Percentiles rank a stretch among this genome's conserved stretches.
Conservation (phyloP, 2,113 vertebrate genomes). For the Myrmophylax atrothorax region DNA sequence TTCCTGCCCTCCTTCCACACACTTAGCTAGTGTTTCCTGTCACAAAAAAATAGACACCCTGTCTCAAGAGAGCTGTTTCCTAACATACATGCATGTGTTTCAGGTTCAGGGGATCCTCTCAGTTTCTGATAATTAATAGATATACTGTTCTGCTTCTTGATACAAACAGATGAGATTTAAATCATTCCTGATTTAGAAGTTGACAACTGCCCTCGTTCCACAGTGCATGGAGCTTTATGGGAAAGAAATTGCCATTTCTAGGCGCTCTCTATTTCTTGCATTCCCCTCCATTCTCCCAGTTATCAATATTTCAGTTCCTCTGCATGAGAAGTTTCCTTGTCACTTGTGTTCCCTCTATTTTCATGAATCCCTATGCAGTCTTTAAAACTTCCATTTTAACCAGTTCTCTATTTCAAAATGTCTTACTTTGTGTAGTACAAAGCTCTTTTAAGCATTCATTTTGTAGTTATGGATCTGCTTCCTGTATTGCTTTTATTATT, state of each 20-base stretch:
- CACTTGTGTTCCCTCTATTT: neutral
- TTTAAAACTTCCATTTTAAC: conserved; percentile 28
- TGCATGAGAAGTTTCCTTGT: neutral
- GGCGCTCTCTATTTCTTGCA: neutral
- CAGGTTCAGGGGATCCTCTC: neutral
- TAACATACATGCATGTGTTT: fast-evolving
- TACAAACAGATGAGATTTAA: neutral
- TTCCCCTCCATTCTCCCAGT: neutral
- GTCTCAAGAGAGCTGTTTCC: neutral
- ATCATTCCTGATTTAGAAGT: neutral
- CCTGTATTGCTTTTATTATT: conserved; percentile 14
- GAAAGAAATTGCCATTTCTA: neutral
- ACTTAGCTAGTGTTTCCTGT: neutral
- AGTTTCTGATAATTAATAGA: neutral
- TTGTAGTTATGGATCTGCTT: neutral
- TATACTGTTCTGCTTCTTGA: neutral
- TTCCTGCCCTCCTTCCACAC: neutral
- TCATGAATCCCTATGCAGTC: neutral
- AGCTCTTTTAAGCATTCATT: conserved; percentile 5
- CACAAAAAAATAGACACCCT: too few relatives aligned
- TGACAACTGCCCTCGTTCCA: neutral
- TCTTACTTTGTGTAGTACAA: neutral
- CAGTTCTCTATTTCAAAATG: neutral
- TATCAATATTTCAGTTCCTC: neutral
- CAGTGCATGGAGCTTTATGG: neutral